Evolutionary conservation across 2,797 vertebrate genomes (phyloP).

Genomic region (Rhodeus uyekii): DNA sequence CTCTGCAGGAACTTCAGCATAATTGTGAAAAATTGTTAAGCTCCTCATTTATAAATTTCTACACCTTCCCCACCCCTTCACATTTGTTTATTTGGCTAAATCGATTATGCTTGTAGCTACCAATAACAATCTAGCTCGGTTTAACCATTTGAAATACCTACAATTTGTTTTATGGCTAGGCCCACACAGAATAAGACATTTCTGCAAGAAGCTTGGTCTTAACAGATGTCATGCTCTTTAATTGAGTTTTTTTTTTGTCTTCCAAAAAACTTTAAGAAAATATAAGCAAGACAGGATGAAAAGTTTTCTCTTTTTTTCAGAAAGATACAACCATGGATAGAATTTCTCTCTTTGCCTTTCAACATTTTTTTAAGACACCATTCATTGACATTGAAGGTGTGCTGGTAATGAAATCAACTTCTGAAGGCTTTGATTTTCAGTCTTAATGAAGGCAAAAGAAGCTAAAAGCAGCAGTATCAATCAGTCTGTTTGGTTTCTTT

Average conservation of each 20-base stretch:
- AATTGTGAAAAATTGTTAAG: not conserved
- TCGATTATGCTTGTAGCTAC: not conserved
- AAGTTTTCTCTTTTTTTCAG: not conserved
- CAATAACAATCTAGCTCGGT: not conserved
- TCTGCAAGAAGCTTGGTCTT: not conserved
- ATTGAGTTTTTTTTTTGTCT: not conserved
- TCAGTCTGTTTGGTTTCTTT: slow-evolving; percentile 76
- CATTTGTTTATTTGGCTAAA: not conserved
- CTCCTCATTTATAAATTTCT: not conserved
- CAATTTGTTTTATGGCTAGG: no score
- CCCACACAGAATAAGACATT: no score
- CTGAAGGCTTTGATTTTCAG: slow-evolving; percentile 73
- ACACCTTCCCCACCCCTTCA: not conserved
- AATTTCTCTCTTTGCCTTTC: slow-evolving; percentile 23
- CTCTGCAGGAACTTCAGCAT: not conserved
- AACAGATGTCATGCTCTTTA: not conserved
- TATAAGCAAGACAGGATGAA: slow-evolving; percentile 1
- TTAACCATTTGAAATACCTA: no score
- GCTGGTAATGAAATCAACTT: slow-evolving; percentile 68
- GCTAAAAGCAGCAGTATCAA: slow-evolving; percentile 69
- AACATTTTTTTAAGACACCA: slow-evolving; percentile 28
- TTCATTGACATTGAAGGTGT: slow-evolving; percentile 53
- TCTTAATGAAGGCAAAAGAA: slow-evolving; percentile 58
- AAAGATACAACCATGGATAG: slow-evolving; percentile 25
- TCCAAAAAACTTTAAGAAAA: not conserved